A percentile compares a stretch with the other conserved stretches of the same genome.
These are phyloP conservation scores for Coenonympha arcania DNA, from an alignment of 2,888 invertebrate species.

Conservation along the genomic window DNA sequence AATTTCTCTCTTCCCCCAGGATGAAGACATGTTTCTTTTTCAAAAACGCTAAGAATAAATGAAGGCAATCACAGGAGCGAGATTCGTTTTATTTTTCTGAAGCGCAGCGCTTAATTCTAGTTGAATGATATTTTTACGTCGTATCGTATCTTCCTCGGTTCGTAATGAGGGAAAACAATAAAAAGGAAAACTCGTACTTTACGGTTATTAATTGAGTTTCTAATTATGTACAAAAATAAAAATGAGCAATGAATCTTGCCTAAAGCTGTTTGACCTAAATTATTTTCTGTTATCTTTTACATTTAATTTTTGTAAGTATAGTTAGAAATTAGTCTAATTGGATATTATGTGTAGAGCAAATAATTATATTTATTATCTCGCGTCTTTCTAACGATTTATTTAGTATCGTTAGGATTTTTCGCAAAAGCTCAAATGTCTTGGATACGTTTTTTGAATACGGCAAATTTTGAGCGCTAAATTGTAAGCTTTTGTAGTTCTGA, in stretches of 20 bases:
- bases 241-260: not conserved
- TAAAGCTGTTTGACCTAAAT: not conserved
- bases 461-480: no score
- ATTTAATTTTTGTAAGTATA: no score
- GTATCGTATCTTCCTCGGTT: slow-evolving; percentile 1
- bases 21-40: slow-evolving; percentile 29
- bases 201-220: not conserved
- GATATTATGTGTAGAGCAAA: no score
- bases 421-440: no score
- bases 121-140: slow-evolving; percentile 7
- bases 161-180: not conserved
- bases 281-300: no score
- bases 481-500: no score
- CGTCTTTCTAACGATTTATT: no score
- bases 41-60: slow-evolving; percentile 43
- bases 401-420: no score
- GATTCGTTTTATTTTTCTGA: slow-evolving; percentile 35
- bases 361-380: no score
- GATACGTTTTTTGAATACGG: no score
- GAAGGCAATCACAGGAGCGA: slow-evolving; percentile 36
- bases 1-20: slow-evolving; percentile 30
- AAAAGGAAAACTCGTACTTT: not conserved
- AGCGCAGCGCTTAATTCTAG: slow-evolving; percentile 23
- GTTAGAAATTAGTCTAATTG: no score
- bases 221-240: not conserved